Base-by-base conservation (phyloP, 2,113 vertebrate genomes). In the Cottus gobio region DNA sequence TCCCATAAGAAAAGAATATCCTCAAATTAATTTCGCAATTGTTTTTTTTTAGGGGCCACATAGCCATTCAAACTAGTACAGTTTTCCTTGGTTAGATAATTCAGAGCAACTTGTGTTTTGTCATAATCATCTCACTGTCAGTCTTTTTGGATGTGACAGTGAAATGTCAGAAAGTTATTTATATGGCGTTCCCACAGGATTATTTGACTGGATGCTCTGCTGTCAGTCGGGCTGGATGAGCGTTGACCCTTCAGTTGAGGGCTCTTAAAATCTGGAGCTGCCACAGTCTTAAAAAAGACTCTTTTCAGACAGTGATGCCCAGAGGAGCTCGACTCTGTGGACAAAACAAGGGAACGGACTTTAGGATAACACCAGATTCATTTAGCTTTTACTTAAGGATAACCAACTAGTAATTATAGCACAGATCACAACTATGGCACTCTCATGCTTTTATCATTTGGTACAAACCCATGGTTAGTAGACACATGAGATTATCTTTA, bases 1-100 rank as follows among this genome's bases (percentile, higher is more conserved):
- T 82, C 78, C 79, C 77, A 83, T 79, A 76, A 84, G 83, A 91
- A 91, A 85, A 88, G 77, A 77, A 71, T 66, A 69, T 74, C 77
- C 46, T 5, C 82, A 84, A 75, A 85, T 84, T 79, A 1, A 65
- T 37, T 44, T 56, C 3, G 71, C 83, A 83, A 52, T 61, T 26
- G 68, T 44, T 44, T 36, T 31, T 39, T 31, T 39, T 36, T 26
- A 11, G 26, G 36, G 68, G 54, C 50, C 63, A 34, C 44, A 7
- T 71, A 54, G 11, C 30, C 61, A 80, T 83, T 83, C 4, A 67
- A 34, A 67, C 18, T 15, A 65, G 56, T 58, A 57, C 22, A 28
- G n/a, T 42, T 83, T 34, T 61, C 3, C 37, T 60, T 30, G 12
- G 60, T 58, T 37, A 31, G 63, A 62, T 63, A 28, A 46, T 64